Percentiles rank a stretch among this genome's conserved stretches.
phyloP scores from a whole-genome alignment of 1,140 invertebrate genomes.

The Drosophila parabipectinata region DNA sequence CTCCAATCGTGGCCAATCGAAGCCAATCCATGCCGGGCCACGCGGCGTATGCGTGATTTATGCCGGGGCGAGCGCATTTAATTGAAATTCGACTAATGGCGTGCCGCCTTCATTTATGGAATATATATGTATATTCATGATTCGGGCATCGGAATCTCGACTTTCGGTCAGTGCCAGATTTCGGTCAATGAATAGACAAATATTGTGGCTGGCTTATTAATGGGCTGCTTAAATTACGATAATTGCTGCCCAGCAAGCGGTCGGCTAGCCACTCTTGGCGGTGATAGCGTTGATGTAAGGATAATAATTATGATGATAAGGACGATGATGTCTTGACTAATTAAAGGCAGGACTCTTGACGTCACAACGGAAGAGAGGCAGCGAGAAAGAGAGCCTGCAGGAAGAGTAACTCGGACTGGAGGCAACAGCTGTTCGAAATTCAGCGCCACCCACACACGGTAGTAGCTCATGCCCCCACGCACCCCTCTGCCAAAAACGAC shows the following conservation, averaged over 20 bases:
- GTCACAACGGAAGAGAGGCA: slow-evolving; percentile 35
- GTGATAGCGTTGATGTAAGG: not conserved
- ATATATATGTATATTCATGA: slow-evolving; percentile 26
- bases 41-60: slow-evolving; percentile 72
- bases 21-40: slow-evolving; percentile 34
- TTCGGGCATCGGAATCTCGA: slow-evolving; percentile 32
- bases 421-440: slow-evolving; percentile 68
- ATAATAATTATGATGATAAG: slow-evolving; percentile 12
- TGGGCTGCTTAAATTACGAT: slow-evolving; percentile 53
- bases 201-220: slow-evolving; percentile 73
- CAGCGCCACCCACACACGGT: slow-evolving; percentile 47
- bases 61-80: slow-evolving; percentile 60
- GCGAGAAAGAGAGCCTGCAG: not conserved
- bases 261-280: slow-evolving; percentile 2
- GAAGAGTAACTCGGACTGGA: not conserved
- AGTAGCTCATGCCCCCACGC: slow-evolving; percentile 12
- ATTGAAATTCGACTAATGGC: slow-evolving; percentile 58
- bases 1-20: not conserved
- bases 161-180: slow-evolving; percentile 29
- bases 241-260: slow-evolving; percentile 47
- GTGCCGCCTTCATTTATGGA: slow-evolving; percentile 30
- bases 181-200: slow-evolving; percentile 66
- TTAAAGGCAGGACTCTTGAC: slow-evolving; percentile 59
- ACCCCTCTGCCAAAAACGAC: not conserved
- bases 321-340: slow-evolving; percentile 51